Evolutionary conservation across 1,140 invertebrate genomes (phyloP), one percentile per base, ranked within the genome.

Genomic region (Platyscapa corneri): DNA sequence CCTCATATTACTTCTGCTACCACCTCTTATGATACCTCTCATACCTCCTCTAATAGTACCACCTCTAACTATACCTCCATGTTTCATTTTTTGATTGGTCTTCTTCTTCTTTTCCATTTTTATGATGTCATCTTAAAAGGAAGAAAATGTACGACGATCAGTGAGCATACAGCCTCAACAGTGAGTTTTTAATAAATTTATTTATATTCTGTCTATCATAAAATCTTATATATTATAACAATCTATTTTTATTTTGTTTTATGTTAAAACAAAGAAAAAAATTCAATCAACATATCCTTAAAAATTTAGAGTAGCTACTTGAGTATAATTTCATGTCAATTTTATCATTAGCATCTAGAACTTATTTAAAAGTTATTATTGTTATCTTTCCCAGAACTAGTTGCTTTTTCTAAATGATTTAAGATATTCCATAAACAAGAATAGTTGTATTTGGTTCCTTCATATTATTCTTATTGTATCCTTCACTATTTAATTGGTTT

Each of bases 61-160:
- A 86, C 89, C 83, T 65, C 89, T 87, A 84, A n/a, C 32, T 27
- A 87, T 83, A 72, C 67, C 75, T 42, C 83, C 87, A 18, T 46
- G 77, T n/a, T 81, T 83, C 27, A 53, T n/a, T 76, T 91, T 92
- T 84, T 88, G 88, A 87, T 88, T 90, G 37, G 84, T 87, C 84
- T 92, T 92, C 91, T 91, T 93, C 91, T 93, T 93, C 92, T 92
- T 93, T 87, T 93, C 92, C 92, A 93, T 90, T 89, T 93, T 93
- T 90, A 93, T 93, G 90, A 93, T 93, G 77, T 93, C 93, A 93
- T 93, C 93, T 93, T 93, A 92, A 93, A 93, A 93, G 89, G 88
- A 92, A 92, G 87, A 93, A 91, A 92, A 91, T 88, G 88, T 64
- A 83, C 76, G 89, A 89, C 74, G 85, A 91, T 91, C 90, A 90